Base-by-base conservation (phyloP, 2,888 invertebrate genomes). In the Cephus sareptanus region DNA sequence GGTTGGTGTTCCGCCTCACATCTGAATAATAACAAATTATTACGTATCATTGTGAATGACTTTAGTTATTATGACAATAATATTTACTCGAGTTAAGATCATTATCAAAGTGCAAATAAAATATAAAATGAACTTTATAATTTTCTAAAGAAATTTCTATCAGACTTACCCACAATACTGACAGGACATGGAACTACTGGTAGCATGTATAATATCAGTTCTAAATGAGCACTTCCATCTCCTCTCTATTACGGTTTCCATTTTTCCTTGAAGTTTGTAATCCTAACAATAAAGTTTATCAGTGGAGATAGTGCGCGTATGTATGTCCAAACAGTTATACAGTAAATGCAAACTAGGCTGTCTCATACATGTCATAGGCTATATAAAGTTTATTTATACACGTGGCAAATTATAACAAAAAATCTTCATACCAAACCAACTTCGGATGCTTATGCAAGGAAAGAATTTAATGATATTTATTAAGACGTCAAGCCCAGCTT, bases 231-330 rank as follows among this genome's bases (percentile, higher is more conserved):
- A 33, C 30, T 70, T 33, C 11, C 33, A 71, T 30, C 71, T 15
- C 31, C 15, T 15, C 71, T 71, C 71, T 71, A 31, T 33, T 31
- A 31, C 33, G 31, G 15, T 71, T 6, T 71, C 71, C 71, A 71
- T 71, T 31, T 71, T 33, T 56, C 56, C 56, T 56, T 71, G 71
- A 71, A 15, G 15, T 71, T 71, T 33, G 31, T 71, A 71, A 71
- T 71, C 11, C 71, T 33, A 33, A 71, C 71, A 71, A 71, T 71
- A 71, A 71, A 71, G 15, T 33, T 71, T 71, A 71, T 71, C 71
- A 71, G 71, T 30, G 31, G 56, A 56, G 23, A 56, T 56, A 23
- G 56, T 9, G 56, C 23, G 13, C 4, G 37, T 37, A 13, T 13
- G 37, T 37, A 13, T 56, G 23, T 56, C 1, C 56, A 56, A 56